Evolutionary conservation across 2,797 vertebrate species (phyloP), one percentile per base, ranked within the genome.

Genomic region (Xerus rutilus): DNA sequence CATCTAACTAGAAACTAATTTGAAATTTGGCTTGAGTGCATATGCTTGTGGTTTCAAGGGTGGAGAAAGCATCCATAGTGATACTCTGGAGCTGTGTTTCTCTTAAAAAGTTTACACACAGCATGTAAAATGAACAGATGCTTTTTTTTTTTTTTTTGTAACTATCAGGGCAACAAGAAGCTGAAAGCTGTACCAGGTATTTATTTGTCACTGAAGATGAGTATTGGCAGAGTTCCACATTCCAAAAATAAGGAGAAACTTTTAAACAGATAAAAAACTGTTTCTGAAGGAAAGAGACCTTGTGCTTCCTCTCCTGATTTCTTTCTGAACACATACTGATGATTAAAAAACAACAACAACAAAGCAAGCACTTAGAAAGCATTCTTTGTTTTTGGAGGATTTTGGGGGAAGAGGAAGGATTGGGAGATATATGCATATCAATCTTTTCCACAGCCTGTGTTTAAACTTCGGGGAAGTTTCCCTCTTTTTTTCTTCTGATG

Each of bases 191-290:
- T 96, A 52, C 94, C 88, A 96, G 85, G 86, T 92, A 76, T 97
- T 98, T 98, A 97, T 96, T 97, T 98, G 95, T 91, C 85, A 78
- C 62, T 25, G 69, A 85, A 85, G 9, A 94, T 96, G 83, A 79
- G 86, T 96, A 28, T 72, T 98, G 97, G 97, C 96, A 97, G 88
- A 88, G 74, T 96, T 98, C 93, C 32, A 45, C 70, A 90, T 96
- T 96, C 90, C 83, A 15, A 94, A 93, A 96, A 85, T 20, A 7
- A 91, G n/a, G 73, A 25, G 95, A 97, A 96, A 95, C 90, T 89
- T 64, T 95, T 10, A 0, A 96, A 96, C 85, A 95, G 93, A 93
- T 87, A 69, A 69, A 95, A 76, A n/a, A 7, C 45, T 57, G 54
- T 54, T 85, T 39, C 76, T n/a, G n/a, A 54, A 81, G 70, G 73